Evolutionary conservation across 64 coral and sea anemone species (phyloP), one percentile per base, ranked within the genome.

Genomic region (Trachythela sp.): DNA sequence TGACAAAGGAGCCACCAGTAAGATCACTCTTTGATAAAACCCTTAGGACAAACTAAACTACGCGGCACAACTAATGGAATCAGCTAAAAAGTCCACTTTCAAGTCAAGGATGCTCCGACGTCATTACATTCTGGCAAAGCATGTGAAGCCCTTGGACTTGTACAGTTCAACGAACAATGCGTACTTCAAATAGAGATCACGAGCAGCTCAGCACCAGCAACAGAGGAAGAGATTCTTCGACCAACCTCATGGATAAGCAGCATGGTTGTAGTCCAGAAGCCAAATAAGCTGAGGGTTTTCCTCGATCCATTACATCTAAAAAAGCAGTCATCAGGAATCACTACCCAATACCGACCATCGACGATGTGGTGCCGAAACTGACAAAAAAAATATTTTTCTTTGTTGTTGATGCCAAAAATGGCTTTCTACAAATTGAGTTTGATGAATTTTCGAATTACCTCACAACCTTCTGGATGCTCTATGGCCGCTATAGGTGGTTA

Each of bases 181-280:
- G 77, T 92, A 26, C 77, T 76, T 31, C 60, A 92, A 54, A 22
- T 89, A 40, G 51, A 88, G 37, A 58, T 31, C 48, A 20, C 83
- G 88, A 10, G 68, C 40, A 9, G 22, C 84, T 50, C 80, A 85
- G 40, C 86, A 92, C 51, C 36, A 84, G 50, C 40, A 88, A 6
- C 77, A 32, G n/a, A n/a, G n/a, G n/a, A n/a, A n/a, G n/a, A n/a
- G n/a, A n/a, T n/a, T n/a, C n/a, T n/a, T n/a, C n/a, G n/a, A 6
- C 92, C 92, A 5, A 85, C 92, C 9, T 32, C 70, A 9, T 95
- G 84, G 94, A 95, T 92, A 34, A 95, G 94, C 51, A 92, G 77
- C 51, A 90, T 87, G 84, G 90, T 94, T 13, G 93, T 84, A 0
- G 84, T 94, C 11, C 38, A 50, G 8, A 92, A 91, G 18, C 68